phyloP scores from a whole-genome alignment of 2,113 vertebrate species.

The Crypturellus undulatus region DNA sequence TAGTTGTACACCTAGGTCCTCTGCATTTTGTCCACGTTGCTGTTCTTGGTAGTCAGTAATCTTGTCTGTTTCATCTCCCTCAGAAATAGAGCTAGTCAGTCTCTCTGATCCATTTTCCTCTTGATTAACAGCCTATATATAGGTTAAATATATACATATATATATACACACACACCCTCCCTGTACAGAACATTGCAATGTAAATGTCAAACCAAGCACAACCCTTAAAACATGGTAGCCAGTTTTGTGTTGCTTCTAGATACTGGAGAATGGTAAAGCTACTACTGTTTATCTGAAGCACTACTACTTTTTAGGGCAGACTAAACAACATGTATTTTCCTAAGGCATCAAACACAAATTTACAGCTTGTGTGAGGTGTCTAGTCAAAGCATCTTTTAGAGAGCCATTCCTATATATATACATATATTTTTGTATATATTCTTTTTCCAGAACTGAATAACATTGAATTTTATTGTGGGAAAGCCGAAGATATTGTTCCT shows the following conservation, averaged over 20 bases:
- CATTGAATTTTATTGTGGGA: conserved; percentile 92
- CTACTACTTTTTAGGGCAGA: not conserved
- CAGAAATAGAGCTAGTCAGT: not conserved
- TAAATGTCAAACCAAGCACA: not conserved
- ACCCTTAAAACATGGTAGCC: not conserved
- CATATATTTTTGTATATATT: not conserved
- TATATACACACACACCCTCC: too few species aligned
- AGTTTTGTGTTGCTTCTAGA: not conserved
- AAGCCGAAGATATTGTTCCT: conserved; percentile 93
- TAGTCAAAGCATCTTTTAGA: too few species aligned
- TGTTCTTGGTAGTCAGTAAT: not conserved
- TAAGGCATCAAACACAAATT: not conserved
- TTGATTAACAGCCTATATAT: not conserved
- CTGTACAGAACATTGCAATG: not conserved
- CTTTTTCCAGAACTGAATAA: conserved; percentile 85
- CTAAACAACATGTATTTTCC: not conserved
- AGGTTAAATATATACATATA: too few species aligned
- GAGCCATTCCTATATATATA: not conserved
- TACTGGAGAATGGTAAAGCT: not conserved
- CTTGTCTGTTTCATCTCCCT: not conserved
- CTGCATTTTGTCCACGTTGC: not conserved
- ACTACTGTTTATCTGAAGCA: not conserved
- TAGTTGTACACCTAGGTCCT: not conserved
- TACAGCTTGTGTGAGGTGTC: too few species aligned
- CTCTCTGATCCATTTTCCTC: not conserved